A percentile compares a stretch with the other conserved stretches of the same genome.
Conservation (phyloP, 1,140 invertebrate species). For the Drosophila insularis region DNA sequence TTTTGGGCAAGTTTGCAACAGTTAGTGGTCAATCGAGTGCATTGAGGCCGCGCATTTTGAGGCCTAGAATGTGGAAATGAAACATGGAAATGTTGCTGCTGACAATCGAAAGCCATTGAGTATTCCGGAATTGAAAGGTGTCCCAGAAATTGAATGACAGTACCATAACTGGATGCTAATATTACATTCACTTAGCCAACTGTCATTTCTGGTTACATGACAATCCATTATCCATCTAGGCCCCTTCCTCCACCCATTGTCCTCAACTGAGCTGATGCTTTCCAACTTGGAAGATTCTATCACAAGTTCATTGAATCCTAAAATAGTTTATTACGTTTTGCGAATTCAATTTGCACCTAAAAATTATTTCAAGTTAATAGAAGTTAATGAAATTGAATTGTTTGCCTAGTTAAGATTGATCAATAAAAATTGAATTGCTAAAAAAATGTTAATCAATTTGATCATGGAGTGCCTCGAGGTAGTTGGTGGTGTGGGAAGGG, state of each 20-base stretch:
- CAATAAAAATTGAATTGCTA: not conserved
- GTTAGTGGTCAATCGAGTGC: constrained; percentile 57
- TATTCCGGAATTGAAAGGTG: constrained; percentile 10
- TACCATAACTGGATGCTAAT: not conserved
- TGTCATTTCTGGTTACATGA: not conserved
- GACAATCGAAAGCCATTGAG: constrained; percentile 16
- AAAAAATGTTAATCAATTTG: not conserved
- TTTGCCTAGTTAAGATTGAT: not conserved
- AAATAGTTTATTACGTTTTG: too few species aligned
- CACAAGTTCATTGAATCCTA: too few species aligned
- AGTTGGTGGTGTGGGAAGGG: too few species aligned
- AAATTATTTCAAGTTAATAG: too few species aligned
- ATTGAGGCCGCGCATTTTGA: constrained; percentile 23
- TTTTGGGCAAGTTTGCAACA: constrained; percentile 36
- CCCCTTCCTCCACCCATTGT: too few species aligned
- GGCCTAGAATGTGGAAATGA: not conserved
- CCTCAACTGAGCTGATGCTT: too few species aligned
- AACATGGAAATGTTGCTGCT: constrained; percentile 27
- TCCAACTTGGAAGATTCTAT: too few species aligned
- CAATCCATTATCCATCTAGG: not conserved
- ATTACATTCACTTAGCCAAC: not conserved
- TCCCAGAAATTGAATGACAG: constrained; percentile 21
- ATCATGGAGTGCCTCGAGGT: not conserved
- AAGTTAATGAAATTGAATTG: too few species aligned
- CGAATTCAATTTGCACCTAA: too few species aligned